Evolutionary conservation across 2,888 invertebrate species (phyloP), one percentile per base, ranked within the genome.

Genomic region (Cerastis leucographa): DNA sequence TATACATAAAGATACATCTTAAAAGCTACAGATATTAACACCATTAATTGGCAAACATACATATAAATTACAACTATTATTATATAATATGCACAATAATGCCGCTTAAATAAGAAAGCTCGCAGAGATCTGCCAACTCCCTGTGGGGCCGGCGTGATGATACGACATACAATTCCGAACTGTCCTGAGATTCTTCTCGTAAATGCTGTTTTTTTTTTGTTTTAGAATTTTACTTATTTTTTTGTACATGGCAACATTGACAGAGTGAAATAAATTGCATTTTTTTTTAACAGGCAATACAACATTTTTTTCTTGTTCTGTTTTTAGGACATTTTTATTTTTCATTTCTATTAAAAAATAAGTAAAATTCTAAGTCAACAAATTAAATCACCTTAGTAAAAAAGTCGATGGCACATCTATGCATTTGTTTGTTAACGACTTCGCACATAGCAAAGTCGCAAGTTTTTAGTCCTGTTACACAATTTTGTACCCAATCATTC

Each of bases 121-220:
- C 81, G 61, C 66, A 75, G 78, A 85, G 78, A 85, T 84, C 85
- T 78, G 81, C 78, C 66, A 19, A 8, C 62, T 71, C 72, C 82
- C 78, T 65, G 54, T 54, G 74, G 74, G 62, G n/a, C 29, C 12
- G 71, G 78, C 71, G 69, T 54, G 81, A 83, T 69, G 65, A 25
- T 76, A 72, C 65, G 68, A 79, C 76, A 85, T 78, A 44, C 56
- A 80, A 73, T 69, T 76, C 49, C 61, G 44, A 70, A 83, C 46
- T 78, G 49, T 65, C n/a, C 22, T 78, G 86, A 85, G 85, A 85
- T 85, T 85, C 85, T 65, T 66, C n/a, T 62, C 35, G 17, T 76
- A 72, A 77, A 78, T 74, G 65, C 49, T 35, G 42, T 35, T 25
- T 62, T 73, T 51, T 46, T 44, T 59, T 66, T 82, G 11, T 64